These are phyloP conservation scores for Erpetoichthys calabaricus DNA, from an alignment of 2,797 vertebrate species.

Conservation along the genomic window DNA sequence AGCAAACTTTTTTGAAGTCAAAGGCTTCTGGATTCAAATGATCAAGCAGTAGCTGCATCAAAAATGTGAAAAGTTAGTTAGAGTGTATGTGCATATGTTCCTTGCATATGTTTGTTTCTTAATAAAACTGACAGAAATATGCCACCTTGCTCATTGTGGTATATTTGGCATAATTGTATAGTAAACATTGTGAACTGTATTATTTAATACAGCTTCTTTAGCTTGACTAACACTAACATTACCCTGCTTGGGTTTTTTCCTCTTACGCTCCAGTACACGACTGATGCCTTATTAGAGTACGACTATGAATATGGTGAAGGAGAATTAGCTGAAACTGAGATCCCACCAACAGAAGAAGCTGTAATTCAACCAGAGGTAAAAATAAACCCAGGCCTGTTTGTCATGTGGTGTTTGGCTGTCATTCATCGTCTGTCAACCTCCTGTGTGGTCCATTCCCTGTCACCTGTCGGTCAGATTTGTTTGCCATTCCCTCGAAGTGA, in stretches of 20 bases:
- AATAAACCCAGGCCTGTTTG: constrained; percentile 30
- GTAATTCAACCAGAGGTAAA: constrained; percentile 87
- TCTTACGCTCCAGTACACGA: constrained; percentile 69
- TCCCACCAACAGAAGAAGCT: constrained; percentile 58
- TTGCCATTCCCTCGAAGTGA: constrained; percentile 21
- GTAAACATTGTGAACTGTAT: background rate
- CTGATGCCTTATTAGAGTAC: constrained; percentile 80
- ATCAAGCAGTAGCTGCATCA: too few species aligned
- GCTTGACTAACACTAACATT: constrained; percentile 41
- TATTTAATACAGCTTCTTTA: background rate
- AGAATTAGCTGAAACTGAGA: constrained; percentile 65
- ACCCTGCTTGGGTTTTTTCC: constrained; percentile 42
- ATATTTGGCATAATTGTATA: background rate
- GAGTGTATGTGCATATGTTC: too few species aligned
- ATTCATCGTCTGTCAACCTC: constrained; percentile 16
- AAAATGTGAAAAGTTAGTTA: too few species aligned
- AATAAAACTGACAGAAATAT: background rate
- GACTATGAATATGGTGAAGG: constrained; percentile 89
- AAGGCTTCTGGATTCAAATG: too few species aligned
- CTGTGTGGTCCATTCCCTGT: constrained; percentile 23
- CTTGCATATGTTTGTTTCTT: too few species aligned
- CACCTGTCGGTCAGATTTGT: constrained; percentile 13
- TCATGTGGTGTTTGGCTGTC: constrained; percentile 38
- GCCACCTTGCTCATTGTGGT: background rate
- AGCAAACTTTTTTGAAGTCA: too few species aligned